Conservation (phyloP, 2,888 invertebrate genomes). For the Synergus gifuensis region DNA sequence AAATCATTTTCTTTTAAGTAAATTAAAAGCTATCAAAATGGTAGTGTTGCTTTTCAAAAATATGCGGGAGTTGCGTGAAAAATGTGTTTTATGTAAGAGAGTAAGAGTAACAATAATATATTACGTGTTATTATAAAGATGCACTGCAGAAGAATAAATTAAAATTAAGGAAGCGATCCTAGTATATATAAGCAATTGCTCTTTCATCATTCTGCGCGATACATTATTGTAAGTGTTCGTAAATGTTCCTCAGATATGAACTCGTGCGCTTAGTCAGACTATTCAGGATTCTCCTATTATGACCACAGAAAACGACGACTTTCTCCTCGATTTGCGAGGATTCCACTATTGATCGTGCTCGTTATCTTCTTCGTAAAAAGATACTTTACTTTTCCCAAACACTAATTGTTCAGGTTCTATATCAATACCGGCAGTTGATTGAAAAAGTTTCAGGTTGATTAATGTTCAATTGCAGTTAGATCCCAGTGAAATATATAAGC, state of each 20-base stretch:
- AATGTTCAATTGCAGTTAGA: not conserved
- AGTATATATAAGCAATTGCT: conserved; percentile 49
- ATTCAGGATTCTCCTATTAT: conserved; percentile 51
- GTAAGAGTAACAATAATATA: no score
- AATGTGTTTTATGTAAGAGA: no score
- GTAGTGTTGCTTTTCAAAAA: no score
- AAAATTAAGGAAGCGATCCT: conserved; percentile 50
- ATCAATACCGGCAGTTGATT: conserved; percentile 34
- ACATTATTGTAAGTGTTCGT: conserved; percentile 35
- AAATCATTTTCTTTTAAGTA: no score
- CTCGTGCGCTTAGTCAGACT: conserved; percentile 47
- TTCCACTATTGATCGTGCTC: conserved; percentile 48
- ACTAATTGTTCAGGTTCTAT: conserved; percentile 21
- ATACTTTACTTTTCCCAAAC: conserved; percentile 32
- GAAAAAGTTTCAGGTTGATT: not conserved
- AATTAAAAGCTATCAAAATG: no score
- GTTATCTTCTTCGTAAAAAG: conserved; percentile 40
- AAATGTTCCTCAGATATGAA: conserved; percentile 45
- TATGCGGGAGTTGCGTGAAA: no score
- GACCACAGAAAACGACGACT: conserved; percentile 55
- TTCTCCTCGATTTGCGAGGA: conserved; percentile 57
- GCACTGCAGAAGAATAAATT: not conserved
- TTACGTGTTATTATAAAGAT: not conserved
- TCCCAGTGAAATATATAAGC: not conserved
- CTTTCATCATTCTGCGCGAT: conserved; percentile 44